Base-by-base conservation (phyloP, 2,113 vertebrate species). In the Crypturellus undulatus region DNA sequence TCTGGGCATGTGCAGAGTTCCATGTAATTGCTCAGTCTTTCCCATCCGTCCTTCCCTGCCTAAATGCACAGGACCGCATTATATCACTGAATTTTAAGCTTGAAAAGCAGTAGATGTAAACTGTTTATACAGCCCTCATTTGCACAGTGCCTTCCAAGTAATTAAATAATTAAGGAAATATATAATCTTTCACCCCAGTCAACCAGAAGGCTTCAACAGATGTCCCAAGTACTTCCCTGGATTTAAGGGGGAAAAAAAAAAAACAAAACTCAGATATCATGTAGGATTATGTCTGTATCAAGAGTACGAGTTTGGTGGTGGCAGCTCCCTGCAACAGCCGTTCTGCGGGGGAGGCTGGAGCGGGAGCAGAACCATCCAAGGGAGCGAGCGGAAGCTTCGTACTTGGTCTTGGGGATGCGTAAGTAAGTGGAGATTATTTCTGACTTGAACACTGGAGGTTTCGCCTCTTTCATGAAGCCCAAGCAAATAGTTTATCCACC, bases 1-100 rank as follows among this genome's bases (percentile, higher is more conserved):
- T 92, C 76, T 90, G 88, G 88, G 79, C 62, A 25, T 88, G 58
- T 95, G 94, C 96, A 92, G 94, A 78, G 52, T 95, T 96, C 79
- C n/a, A 52, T 92, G 52, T 90, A 90, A 93, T 88, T 93, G 88
- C 73, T 77, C 69, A 91, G 64, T 95, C 69, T 49, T 89, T 92
- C 62, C 92, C 77, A 79, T 92, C 72, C 68, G 86, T 84, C 62
- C 26, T 89, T 85, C 42, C 36, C 40, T 93, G 68, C 88, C 79
- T 84, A 86, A 91, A 81, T 52, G 56, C 47, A 64, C 73, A 49
- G 80, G 83, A 68, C 85, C 1, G 0, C n/a, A 19, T 40, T 78
- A 0, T 91, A 58, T 93, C 85, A 45, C 71, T 67, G 59, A 47
- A 87, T 84, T 84, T 77, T 28, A 83, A 91, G 28, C 28, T 59